These are phyloP conservation scores for Megaceryle torquata DNA, from an alignment of 2,113 vertebrate species.

Conservation along the genomic window DNA sequence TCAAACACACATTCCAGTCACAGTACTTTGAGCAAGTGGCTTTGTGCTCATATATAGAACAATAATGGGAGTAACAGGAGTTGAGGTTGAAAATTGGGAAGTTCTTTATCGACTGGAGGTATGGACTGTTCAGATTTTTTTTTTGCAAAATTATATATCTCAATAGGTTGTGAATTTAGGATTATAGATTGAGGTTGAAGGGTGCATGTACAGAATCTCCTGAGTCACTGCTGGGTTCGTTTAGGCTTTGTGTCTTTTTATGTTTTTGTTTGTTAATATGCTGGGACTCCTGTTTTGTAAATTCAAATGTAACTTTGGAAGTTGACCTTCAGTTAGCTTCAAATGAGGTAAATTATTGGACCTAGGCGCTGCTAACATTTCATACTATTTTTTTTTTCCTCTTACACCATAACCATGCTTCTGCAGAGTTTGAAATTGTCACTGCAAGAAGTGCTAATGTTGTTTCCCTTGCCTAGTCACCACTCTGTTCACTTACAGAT, in stretches of 20 bases:
- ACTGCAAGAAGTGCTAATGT: neutral
- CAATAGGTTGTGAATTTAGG: too few relatives aligned
- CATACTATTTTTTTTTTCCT: neutral
- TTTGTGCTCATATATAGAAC: neutral
- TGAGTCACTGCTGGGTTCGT: neutral
- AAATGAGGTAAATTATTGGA: neutral
- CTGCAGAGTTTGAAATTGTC: neutral
- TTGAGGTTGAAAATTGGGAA: neutral
- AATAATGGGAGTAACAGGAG: neutral
- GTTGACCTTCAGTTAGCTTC: neutral
- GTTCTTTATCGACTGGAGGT: neutral
- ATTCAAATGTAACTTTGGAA: neutral
- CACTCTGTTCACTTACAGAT: neutral
- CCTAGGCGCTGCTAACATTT: neutral
- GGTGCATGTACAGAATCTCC: neutral
- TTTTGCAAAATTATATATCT: neutral
- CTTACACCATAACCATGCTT: neutral
- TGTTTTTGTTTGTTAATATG: neutral
- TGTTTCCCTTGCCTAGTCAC: neutral
- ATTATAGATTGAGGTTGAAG: neutral
- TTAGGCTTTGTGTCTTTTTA: too few relatives aligned
- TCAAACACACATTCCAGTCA: neutral
- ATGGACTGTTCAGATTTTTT: neutral
- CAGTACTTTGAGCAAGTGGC: neutral
- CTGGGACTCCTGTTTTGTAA: neutral